Conservation (phyloP, 2,113 vertebrate species). For the Poeciliopsis occidentalis region DNA sequence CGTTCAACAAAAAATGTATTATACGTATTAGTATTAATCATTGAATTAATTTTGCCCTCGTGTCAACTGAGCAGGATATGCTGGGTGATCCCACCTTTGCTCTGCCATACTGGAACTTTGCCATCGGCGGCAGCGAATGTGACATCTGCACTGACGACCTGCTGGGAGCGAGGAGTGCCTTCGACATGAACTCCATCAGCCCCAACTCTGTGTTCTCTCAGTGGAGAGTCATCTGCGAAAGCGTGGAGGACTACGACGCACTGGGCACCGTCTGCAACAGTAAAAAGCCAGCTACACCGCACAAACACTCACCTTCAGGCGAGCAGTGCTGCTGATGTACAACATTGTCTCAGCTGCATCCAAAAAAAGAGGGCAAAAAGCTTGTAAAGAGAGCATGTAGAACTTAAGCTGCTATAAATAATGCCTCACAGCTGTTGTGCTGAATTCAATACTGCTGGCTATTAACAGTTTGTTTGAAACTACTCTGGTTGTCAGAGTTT, state of each 20-base stretch:
- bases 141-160: constrained; percentile 94
- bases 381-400: constrained; percentile 69
- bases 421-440: constrained; percentile 70
- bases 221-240: constrained; percentile 92
- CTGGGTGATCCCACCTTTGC: constrained; percentile 87
- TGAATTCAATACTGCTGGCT: constrained; percentile 45
- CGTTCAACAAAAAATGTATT: too few relatives aligned
- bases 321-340: constrained; percentile 31
- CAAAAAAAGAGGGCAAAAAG: constrained; percentile 70
- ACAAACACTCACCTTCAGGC: neutral
- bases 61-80: constrained; percentile 83
- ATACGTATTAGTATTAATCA: too few relatives aligned
- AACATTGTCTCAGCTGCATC: constrained; percentile 44
- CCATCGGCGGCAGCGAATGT: constrained; percentile 89
- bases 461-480: constrained; percentile 60
- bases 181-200: constrained; percentile 86
- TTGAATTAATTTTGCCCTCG: neutral
- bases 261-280: constrained; percentile 95
- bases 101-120: constrained; percentile 97
- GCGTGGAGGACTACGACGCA: constrained; percentile 90
- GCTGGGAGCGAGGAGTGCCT: constrained; percentile 90
- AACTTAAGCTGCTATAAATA: constrained; percentile 74
- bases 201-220: constrained; percentile 92
- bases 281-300: constrained; percentile 72
- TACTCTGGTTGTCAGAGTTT: constrained; percentile 16